These are phyloP conservation scores for Podarcis cretensis DNA, from an alignment of 2,113 vertebrate genomes.

Conservation along the genomic window DNA sequence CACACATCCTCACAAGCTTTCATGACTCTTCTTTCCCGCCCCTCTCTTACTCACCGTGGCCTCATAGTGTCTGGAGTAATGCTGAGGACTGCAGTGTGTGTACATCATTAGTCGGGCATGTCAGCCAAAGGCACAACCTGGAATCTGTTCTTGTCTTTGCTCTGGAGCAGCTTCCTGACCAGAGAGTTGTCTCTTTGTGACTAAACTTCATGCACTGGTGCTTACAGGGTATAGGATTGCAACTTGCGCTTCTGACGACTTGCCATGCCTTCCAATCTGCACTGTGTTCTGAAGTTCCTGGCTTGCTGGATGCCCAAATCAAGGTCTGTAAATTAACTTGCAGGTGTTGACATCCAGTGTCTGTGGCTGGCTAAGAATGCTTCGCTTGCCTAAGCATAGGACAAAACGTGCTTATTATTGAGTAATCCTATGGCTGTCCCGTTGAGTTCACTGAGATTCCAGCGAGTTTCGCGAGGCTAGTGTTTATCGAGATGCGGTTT, in stretches of 20 bases:
- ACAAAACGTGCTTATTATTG: not conserved
- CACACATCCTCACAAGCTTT: not conserved
- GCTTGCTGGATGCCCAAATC: conserved; percentile 19
- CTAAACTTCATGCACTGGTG: not conserved
- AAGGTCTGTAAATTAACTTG: conserved; percentile 51
- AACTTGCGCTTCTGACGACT: not conserved
- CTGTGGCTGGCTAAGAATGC: not conserved
- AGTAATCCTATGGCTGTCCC: not conserved
- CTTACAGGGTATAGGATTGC: not conserved
- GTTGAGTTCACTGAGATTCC: not conserved
- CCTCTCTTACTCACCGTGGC: conserved; percentile 12
- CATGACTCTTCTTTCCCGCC: conserved; percentile 2
- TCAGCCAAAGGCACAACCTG: not conserved
- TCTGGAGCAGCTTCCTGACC: not conserved
- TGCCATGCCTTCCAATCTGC: conserved; percentile 50
- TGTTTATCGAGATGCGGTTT: not conserved
- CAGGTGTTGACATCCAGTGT: fast-evolving
- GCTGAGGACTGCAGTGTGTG: conserved; percentile 39
- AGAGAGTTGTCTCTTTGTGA: not conserved
- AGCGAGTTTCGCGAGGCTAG: not conserved
- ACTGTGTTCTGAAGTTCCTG: conserved; percentile 32
- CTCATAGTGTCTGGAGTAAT: conserved; percentile 31
- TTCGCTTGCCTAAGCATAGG: not conserved
- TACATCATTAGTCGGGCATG: conserved; percentile 21
- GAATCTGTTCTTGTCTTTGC: not conserved